A percentile compares a stretch with the other conserved stretches of the same genome.
Evolutionary conservation across 2,797 vertebrate species (phyloP).

Genomic region (Gymnoscopelus microlampas): DNA sequence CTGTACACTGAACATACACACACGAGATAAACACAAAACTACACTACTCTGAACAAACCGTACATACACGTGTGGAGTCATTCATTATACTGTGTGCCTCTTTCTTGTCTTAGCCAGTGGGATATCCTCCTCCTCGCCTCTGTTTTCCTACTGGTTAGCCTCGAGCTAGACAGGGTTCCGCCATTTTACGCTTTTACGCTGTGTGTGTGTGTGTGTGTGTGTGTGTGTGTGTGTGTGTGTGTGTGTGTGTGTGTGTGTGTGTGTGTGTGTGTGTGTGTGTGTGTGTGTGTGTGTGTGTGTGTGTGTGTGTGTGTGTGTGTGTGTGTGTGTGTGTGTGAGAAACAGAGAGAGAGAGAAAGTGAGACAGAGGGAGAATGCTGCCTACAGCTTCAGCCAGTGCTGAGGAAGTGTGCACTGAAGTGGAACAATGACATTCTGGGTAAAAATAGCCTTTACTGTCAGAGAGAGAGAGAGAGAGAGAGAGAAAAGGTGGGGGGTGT

Average conservation of each 20-base stretch:
- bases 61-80: constrained; percentile 21
- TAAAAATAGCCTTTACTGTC: constrained; percentile 74
- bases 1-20: no score
- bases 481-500: constrained; percentile 33
- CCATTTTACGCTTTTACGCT: constrained; percentile 60
- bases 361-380: constrained; percentile 46
- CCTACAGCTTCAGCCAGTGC: constrained; percentile 63
- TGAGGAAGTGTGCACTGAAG: constrained; percentile 61
- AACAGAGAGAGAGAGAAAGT: constrained; percentile 48
- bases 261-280: constrained; percentile 31
- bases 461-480: constrained; percentile 48
- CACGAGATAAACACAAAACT: no score
- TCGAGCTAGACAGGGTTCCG: constrained; percentile 50
- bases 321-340: constrained; percentile 35
- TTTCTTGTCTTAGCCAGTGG: constrained; percentile 38
- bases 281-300: constrained; percentile 20
- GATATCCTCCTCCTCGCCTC: constrained; percentile 30
- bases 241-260: constrained; percentile 11
- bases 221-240: constrained; percentile 25
- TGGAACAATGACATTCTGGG: constrained; percentile 76
- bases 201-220: constrained; percentile 39
- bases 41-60: no score
- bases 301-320: constrained; percentile 37
- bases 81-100: constrained; percentile 20
- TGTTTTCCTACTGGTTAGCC: constrained; percentile 51